These are phyloP conservation scores for Rhinolophus ferrumequinum DNA, from an alignment of 2,113 vertebrate species.

Conservation along the genomic window DNA sequence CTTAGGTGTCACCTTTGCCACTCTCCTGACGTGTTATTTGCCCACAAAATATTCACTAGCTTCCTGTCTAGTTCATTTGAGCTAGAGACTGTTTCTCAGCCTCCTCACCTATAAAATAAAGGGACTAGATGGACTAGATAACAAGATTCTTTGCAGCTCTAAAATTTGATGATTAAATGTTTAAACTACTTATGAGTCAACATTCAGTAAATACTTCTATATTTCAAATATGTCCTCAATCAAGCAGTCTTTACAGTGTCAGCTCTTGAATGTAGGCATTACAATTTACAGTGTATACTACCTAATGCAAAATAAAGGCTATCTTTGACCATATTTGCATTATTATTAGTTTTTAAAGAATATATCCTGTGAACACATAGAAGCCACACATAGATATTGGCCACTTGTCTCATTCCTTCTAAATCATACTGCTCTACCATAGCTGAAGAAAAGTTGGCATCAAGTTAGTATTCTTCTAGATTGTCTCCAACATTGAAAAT, in stretches of 20 bases:
- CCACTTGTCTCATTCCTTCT: conserved; percentile 9
- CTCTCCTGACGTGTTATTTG: background rate
- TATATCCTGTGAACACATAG: background rate
- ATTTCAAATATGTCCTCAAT: background rate
- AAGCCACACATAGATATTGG: background rate
- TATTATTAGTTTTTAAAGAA: conserved; percentile 31
- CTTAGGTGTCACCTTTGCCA: background rate
- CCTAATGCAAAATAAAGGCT: background rate
- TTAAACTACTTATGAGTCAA: background rate
- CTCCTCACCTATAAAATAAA: background rate
- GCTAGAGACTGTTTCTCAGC: background rate
- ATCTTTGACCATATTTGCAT: background rate
- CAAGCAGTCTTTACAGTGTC: background rate
- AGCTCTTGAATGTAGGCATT: background rate
- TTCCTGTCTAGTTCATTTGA: background rate
- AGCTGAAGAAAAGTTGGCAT: conserved; percentile 12
- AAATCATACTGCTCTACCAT: background rate
- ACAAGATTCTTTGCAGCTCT: background rate
- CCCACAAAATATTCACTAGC: background rate
- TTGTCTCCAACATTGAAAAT: conserved; percentile 32
- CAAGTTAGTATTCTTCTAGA: background rate
- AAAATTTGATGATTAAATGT: conserved; percentile 25
- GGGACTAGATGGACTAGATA: background rate
- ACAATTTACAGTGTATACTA: background rate
- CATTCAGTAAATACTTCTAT: background rate